Conservation (phyloP, 2,797 vertebrate genomes). For the Aulostomus chinensis region DNA sequence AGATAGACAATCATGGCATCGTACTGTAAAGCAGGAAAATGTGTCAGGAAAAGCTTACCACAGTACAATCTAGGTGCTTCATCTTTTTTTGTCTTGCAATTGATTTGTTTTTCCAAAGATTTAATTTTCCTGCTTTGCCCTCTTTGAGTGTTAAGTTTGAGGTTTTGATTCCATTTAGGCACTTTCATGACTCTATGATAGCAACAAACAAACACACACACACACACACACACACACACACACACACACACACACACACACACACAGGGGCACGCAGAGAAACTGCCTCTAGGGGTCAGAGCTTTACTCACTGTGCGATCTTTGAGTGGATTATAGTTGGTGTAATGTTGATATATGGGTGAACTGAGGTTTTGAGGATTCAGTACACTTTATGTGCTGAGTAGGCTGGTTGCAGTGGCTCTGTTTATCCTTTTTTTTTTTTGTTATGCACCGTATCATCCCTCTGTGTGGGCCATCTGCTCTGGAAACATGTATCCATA, state of each 20-base stretch:
- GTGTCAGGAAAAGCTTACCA: background rate
- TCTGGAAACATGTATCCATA: background rate
- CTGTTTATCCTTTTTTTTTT: slow-evolving; percentile 10
- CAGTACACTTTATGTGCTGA: slow-evolving; percentile 10
- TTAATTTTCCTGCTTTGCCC: background rate
- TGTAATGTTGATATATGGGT: slow-evolving; percentile 33
- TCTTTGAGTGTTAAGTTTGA: too few relatives aligned
- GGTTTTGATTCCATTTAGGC: too few relatives aligned
- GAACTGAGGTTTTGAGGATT: slow-evolving; percentile 34
- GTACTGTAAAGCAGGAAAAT: slow-evolving; percentile 7
- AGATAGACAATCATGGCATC: slow-evolving; percentile 32
- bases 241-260: slow-evolving; percentile 2
- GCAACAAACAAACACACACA: too few relatives aligned
- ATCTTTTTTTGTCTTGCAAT: slow-evolving; percentile 1
- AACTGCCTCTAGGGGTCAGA: slow-evolving; percentile 10
- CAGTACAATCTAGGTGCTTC: background rate
- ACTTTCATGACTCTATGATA: too few relatives aligned
- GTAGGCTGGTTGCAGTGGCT: background rate
- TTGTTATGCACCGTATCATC: background rate
- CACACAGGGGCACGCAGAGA: background rate
- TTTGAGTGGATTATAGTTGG: slow-evolving; percentile 43
- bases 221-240: background rate
- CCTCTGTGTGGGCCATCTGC: background rate
- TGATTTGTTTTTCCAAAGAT: background rate
- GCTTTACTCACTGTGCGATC: slow-evolving; percentile 10